Percentiles rank a stretch among this genome's conserved stretches.
Evolutionary conservation across 2,888 invertebrate genomes (phyloP).

Genomic region (Watsonalla cultraria): DNA sequence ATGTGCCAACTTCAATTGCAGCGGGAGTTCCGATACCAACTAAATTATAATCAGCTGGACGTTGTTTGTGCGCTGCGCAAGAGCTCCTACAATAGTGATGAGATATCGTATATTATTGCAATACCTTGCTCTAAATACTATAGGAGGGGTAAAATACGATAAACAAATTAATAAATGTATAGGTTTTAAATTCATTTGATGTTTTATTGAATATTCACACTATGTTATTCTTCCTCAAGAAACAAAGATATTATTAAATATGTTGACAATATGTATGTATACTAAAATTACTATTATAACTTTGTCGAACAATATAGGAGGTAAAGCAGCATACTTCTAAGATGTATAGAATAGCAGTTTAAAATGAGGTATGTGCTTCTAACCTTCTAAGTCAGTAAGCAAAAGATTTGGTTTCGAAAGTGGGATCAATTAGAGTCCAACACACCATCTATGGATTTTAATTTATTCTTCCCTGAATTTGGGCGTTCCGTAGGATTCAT

Average conservation of each 20-base stretch:
- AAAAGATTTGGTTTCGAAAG: background rate
- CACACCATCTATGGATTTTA: constrained; percentile 4
- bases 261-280: too few relatives aligned
- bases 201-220: background rate
- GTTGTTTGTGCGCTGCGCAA: constrained; percentile 46
- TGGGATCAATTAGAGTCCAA: background rate
- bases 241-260: too few relatives aligned
- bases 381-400: too few relatives aligned
- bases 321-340: too few relatives aligned
- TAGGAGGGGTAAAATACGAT: too few relatives aligned
- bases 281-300: too few relatives aligned
- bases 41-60: constrained; percentile 40
- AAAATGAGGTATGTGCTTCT: too few relatives aligned
- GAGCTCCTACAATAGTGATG: constrained; percentile 22
- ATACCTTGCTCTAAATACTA: too few relatives aligned
- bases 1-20: constrained; percentile 62
- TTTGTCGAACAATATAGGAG: too few relatives aligned
- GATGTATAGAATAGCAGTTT: too few relatives aligned
- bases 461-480: constrained; percentile 45
- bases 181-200: background rate
- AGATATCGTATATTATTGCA: too few relatives aligned
- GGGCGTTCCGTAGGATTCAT: constrained; percentile 64
- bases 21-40: constrained; percentile 45
- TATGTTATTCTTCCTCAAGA: background rate
- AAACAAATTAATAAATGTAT: too few relatives aligned